These are phyloP conservation scores for Diphyllodes magnificus DNA, from an alignment of 2,113 vertebrate species.

Conservation along the genomic window DNA sequence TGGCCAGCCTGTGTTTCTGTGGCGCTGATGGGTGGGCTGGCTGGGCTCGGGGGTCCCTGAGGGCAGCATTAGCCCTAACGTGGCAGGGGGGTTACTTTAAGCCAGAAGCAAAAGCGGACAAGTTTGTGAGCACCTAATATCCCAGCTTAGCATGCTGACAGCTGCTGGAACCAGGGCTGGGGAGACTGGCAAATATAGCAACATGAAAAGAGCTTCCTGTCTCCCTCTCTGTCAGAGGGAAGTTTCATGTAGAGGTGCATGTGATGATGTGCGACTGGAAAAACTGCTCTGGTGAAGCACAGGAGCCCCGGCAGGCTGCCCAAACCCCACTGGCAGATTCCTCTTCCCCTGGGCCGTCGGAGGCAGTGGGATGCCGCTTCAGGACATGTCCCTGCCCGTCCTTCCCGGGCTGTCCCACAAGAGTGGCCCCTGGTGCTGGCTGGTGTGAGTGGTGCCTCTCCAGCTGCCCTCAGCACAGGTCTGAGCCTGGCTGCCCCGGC, in stretches of 20 bases:
- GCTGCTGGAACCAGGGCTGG: neutral
- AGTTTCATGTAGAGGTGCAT: rapidly evolving
- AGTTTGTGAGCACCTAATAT: neutral
- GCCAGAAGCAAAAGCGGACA: neutral
- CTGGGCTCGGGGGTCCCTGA: neutral
- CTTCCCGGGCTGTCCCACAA: rapidly evolving
- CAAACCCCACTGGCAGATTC: neutral
- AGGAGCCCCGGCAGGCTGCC: neutral
- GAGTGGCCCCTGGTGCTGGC: neutral
- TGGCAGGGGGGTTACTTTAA: neutral
- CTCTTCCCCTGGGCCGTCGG: neutral
- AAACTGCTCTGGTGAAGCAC: rapidly evolving
- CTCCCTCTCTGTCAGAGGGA: rapidly evolving
- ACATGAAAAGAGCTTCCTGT: neutral
- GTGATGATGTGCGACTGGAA: rapidly evolving
- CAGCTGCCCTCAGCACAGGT: neutral
- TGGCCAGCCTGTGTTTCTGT: neutral
- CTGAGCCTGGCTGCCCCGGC: neutral
- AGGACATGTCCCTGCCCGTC: neutral
- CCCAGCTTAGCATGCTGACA: neutral
- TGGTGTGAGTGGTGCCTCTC: rapidly evolving
- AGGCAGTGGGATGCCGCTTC: slow-evolving; percentile 61
- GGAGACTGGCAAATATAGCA: neutral
- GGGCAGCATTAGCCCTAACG: rapidly evolving
- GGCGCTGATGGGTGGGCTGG: neutral